Evolutionary conservation across 2,888 invertebrate species (phyloP), one percentile per base, ranked within the genome.

Genomic region (Tetragnatha montana): DNA sequence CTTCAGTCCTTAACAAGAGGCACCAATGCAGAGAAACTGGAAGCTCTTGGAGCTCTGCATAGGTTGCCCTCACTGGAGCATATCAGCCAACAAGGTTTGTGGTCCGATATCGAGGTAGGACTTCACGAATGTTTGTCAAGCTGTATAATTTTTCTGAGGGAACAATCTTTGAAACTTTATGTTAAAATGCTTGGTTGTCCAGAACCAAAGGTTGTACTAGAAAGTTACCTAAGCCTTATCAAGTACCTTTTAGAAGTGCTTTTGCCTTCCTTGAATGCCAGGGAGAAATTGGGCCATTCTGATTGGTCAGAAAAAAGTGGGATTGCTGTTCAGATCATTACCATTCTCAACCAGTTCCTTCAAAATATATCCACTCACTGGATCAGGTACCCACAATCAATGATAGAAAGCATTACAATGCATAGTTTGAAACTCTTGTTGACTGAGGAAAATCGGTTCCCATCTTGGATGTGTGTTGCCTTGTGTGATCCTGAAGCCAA

Each of bases 301-400:
- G 8, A 21, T 7, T 35, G 50, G 0, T 10, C 19, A n/a, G 70
- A 75, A 1, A 79, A 82, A 6, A 79, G 78, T 19, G 74, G 68
- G 21, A 79, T 49, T 35, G 74, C 70, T 6, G 82, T 82, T 6
- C 78, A 87, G 50, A 75, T 90, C 14, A 35, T 90, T 47, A 51
- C 82, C 14, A 75, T 90, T 71, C 17, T 90, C 17, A 90, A 87
- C 19, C 87, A 81, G 60, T 90, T 90, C 35, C 87, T 86, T 4
- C 90, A 85, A 71, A 88, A 80, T 68, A 82, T 90, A 50, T 81
- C 90, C 3, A 75, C 70, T 6, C 90, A 88, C 51, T 90, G 90
- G 90, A 35, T 90, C 17, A 80, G 90, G 14, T 90, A 88, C 68
- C 90, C 90, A 8, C 90, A 90, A 19, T 75, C 74, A 68, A 22